Base-by-base conservation (phyloP, 2,888 invertebrate species). In the Drosophila anceps region DNA sequence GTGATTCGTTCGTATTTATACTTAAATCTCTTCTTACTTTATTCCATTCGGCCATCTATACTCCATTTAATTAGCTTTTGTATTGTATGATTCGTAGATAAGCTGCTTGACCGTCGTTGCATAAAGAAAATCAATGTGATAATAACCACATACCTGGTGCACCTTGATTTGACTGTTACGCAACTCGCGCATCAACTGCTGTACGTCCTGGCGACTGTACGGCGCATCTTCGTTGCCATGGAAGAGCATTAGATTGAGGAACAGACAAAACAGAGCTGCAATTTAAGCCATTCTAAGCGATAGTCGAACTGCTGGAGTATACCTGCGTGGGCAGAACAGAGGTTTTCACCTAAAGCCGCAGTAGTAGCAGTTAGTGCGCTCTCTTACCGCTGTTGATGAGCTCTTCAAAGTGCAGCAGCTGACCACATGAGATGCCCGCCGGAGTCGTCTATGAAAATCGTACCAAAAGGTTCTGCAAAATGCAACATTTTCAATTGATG, bases 231-330 rank as follows among this genome's bases (percentile, higher is more conserved):
- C 4, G 24, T 3, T 24, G 24, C 24, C 24, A 24, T 24, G 24
- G n/a, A n/a, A 9, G 39, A 39, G 67, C 64, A 90, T 84, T 76
- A 92, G 70, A 50, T 91, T 91, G 41, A 92, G 88, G 48, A 83
- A 4, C 39, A 39, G 41, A 4, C 18, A 18, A 9, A 4, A 0
- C 4, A 4, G 9, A 39, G 39, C 24, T 24, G 24, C 24, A 24
- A 68, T 73, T 92, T 92, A 67, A 89, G 84, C 18, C 81, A 73
- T 18, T 82, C 76, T 29, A 90, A 86, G 63, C 76, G 77, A 69
- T 92, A 91, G 75, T 92, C 92, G 71, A 77, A 92, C 72, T 92
- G 90, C 65, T 90, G 91, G 64, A 91, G 92, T 82, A 91, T 91
- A 33, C 91, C 92, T 92, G 60, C 27, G 44, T 8, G 44, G 35